A percentile compares a stretch with the other conserved stretches of the same genome.
Evolutionary conservation across 2,113 vertebrate species (phyloP).

Genomic region (Ciconia maguari): DNA sequence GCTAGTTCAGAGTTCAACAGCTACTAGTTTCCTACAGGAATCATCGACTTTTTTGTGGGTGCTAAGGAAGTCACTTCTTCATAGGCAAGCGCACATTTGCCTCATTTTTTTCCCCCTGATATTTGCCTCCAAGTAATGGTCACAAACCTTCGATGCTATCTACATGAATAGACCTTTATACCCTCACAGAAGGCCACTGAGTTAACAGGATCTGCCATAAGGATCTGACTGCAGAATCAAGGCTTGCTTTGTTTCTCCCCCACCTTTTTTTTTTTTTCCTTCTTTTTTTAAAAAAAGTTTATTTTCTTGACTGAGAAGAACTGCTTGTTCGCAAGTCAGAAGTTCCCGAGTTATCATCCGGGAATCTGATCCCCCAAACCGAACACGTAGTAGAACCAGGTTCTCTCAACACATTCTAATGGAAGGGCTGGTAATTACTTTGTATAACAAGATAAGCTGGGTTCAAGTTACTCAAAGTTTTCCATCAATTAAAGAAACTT

Average conservation of each 20-base stretch:
- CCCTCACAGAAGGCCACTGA: constrained; percentile 20
- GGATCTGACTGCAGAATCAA: constrained; percentile 27
- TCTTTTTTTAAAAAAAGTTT: not conserved
- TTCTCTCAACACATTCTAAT: constrained; percentile 1
- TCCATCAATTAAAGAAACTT: constrained; percentile 10
- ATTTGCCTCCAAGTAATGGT: not conserved
- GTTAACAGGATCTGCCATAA: constrained; percentile 17
- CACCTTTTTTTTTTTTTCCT: not conserved
- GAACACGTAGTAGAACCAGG: not conserved
- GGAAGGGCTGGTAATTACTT: constrained; percentile 37
- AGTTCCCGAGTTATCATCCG: not conserved
- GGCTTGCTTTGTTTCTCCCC: constrained; percentile 44
- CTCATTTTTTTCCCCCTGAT: not conserved
- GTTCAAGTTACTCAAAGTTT: constrained; percentile 35
- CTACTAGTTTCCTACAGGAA: not conserved
- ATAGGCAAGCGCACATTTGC: not conserved
- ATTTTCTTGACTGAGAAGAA: constrained; percentile 19
- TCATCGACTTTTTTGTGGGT: not conserved
- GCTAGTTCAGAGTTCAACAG: not conserved
- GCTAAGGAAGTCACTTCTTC: not conserved
- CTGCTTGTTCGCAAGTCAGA: not conserved
- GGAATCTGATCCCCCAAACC: constrained; percentile 12
- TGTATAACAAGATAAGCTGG: not conserved
- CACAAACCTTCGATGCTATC: not conserved
- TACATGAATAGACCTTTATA: constrained; percentile 50